phyloP scores from a whole-genome alignment of 2,113 vertebrate genomes.

The Strigops habroptila region DNA sequence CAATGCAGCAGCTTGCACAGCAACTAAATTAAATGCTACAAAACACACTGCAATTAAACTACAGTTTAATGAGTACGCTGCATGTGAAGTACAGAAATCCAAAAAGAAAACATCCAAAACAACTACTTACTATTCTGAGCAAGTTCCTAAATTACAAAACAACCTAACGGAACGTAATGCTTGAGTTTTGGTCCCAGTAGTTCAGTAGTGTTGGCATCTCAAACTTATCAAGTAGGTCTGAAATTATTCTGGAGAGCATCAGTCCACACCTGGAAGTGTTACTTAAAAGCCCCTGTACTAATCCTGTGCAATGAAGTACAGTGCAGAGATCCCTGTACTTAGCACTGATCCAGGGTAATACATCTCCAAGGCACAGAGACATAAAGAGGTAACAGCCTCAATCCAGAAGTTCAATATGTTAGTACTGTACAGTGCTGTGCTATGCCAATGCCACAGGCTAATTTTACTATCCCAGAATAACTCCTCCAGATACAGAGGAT shows the following conservation, averaged over 20 bases:
- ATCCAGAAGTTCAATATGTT: not conserved
- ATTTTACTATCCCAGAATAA: not conserved
- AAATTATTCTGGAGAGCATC: not conserved
- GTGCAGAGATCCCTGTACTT: not conserved
- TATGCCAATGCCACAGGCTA: not conserved
- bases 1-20: not conserved
- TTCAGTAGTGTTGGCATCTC: not conserved
- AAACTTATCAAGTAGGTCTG: not conserved
- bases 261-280: not conserved
- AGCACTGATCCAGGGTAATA: not conserved
- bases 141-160: not conserved
- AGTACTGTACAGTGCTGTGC: not conserved
- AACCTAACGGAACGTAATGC: not conserved
- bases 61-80: not conserved
- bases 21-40: not conserved
- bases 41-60: not conserved
- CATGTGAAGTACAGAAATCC: not conserved
- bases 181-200: not conserved
- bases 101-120: not conserved
- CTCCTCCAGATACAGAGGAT: not conserved
- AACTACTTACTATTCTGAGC: not conserved
- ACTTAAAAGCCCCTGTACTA: not conserved
- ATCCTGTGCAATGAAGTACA: accelerated
- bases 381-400: not conserved
- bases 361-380: not conserved